These are phyloP conservation scores for Thamnophis elegans DNA, from an alignment of 2,797 vertebrate species.

Conservation along the genomic window DNA sequence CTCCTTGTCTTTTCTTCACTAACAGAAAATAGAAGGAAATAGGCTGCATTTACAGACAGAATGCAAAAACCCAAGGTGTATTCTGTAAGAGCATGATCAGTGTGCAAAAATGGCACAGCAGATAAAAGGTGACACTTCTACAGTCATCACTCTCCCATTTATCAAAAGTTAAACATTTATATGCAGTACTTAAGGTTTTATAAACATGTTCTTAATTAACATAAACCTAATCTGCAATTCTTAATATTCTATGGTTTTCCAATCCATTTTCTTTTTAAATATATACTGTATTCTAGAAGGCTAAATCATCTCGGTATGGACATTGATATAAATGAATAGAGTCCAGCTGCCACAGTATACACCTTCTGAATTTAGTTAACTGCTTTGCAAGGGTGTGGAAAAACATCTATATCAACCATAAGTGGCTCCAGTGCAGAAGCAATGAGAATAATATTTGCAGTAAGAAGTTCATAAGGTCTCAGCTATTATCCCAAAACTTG, in stretches of 20 bases:
- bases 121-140: not conserved
- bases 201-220: not conserved
- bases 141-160: not conserved
- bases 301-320: not conserved
- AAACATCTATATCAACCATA: constrained; percentile 46
- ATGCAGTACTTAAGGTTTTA: not conserved
- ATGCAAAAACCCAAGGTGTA: not conserved
- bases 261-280: constrained; percentile 28
- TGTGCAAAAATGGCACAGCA: not conserved
- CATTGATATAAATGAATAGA: constrained; percentile 15
- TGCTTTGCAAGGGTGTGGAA: constrained; percentile 31
- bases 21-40: not conserved
- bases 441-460: constrained; percentile 55
- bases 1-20: not conserved
- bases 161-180: not conserved
- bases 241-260: not conserved
- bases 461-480: constrained; percentile 48
- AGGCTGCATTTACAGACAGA: not conserved
- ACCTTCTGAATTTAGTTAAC: constrained; percentile 41
- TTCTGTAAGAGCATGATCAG: not conserved
- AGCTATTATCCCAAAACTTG: constrained; percentile 39
- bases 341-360: constrained; percentile 32
- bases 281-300: constrained; percentile 5
- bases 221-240: constrained; percentile 18
- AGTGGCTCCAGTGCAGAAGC: constrained; percentile 41